These are phyloP conservation scores for Tillus elongatus DNA, from an alignment of 2,888 invertebrate genomes.

Conservation along the genomic window DNA sequence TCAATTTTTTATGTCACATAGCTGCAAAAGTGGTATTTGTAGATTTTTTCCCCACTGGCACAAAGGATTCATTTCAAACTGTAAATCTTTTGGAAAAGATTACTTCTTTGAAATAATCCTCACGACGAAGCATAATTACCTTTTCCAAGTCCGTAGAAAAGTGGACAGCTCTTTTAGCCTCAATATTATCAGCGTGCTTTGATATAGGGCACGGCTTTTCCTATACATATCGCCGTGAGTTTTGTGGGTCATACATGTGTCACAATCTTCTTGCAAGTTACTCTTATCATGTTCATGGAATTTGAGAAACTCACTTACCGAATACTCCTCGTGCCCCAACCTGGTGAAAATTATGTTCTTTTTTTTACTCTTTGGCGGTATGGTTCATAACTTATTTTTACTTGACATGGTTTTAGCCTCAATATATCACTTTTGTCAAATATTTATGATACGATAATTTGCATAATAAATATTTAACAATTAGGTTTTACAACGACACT, in stretches of 20 bases:
- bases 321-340: constrained; percentile 13
- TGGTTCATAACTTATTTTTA: too few relatives aligned
- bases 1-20: constrained; percentile 6
- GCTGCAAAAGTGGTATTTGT: constrained; percentile 7
- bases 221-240: too few relatives aligned
- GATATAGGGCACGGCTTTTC: too few relatives aligned
- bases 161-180: constrained; percentile 9
- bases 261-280: constrained; percentile 10
- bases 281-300: constrained; percentile 11
- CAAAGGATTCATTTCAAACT: constrained; percentile 11
- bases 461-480: too few relatives aligned
- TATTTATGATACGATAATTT: too few relatives aligned
- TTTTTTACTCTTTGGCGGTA: too few relatives aligned
- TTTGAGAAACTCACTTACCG: constrained; percentile 11
- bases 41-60: constrained; percentile 4
- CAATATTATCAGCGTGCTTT: too few relatives aligned
- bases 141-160: constrained; percentile 14
- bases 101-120: constrained; percentile 10
- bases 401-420: too few relatives aligned
- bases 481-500: too few relatives aligned
- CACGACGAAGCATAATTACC: constrained; percentile 10
- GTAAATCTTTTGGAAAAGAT: constrained; percentile 7
- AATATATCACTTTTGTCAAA: too few relatives aligned
- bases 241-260: constrained; percentile 8
- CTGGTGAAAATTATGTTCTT: too few relatives aligned